Percentiles rank a stretch among this genome's conserved stretches.
phyloP scores from a whole-genome alignment of 1,140 invertebrate genomes.

The Pseudomyrmex pallidus region DNA sequence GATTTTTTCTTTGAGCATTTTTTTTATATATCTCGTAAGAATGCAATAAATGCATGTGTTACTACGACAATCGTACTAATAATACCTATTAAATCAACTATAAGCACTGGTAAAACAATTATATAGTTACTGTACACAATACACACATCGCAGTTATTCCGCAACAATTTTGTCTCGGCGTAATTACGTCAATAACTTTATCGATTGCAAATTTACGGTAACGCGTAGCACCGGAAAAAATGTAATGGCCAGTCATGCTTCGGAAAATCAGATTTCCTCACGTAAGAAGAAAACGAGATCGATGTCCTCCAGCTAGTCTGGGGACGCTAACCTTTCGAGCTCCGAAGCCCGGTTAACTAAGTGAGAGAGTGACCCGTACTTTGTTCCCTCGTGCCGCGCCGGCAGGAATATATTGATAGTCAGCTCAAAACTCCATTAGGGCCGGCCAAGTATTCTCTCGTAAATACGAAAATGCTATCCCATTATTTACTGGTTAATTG shows the following conservation, averaged over 20 bases:
- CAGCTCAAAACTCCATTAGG: constrained; percentile 86
- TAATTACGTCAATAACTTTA: not conserved
- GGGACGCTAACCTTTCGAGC: constrained; percentile 58
- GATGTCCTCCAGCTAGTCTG: constrained; percentile 73
- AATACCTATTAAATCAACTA: no score
- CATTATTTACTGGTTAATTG: constrained; percentile 87
- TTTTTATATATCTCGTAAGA: no score
- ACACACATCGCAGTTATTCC: no score
- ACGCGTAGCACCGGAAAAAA: not conserved
- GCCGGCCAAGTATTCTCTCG: constrained; percentile 80
- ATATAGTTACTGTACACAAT: no score
- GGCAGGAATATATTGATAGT: constrained; percentile 86
- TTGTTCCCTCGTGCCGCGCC: constrained; percentile 77
- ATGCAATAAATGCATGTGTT: no score
- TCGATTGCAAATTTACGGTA: not conserved
- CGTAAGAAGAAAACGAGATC: constrained; percentile 73
- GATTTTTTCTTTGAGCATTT: no score
- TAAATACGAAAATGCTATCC: constrained; percentile 86
- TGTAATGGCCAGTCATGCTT: constrained; percentile 29
- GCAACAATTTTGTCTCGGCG: no score
- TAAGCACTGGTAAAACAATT: no score
- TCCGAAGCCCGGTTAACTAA: constrained; percentile 77
- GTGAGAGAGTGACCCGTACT: constrained; percentile 84
- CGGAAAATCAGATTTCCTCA: constrained; percentile 65
- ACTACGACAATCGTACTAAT: no score